Percentiles rank a stretch among this genome's conserved stretches.
These are phyloP conservation scores for Taxidea taxus DNA, from an alignment of 2,113 vertebrate species.

Conservation along the genomic window DNA sequence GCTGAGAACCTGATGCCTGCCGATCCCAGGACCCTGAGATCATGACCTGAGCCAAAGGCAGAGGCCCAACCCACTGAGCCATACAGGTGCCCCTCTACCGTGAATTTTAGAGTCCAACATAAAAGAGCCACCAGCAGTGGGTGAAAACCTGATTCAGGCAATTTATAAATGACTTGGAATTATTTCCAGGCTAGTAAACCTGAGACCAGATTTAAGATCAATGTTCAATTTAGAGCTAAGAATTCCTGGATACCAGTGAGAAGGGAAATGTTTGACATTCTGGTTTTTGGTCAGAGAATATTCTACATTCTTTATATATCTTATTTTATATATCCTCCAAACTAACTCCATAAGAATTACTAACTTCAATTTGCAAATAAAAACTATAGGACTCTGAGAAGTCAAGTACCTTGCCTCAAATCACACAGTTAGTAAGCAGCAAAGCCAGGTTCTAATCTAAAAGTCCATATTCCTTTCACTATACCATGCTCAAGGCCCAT, in stretches of 20 bases:
- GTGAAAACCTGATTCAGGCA: neutral
- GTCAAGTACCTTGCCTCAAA: neutral
- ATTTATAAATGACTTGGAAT: neutral
- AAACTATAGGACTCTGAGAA: neutral
- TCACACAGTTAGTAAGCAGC: neutral
- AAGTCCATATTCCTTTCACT: neutral
- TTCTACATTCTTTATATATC: neutral
- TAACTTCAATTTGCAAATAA: neutral
- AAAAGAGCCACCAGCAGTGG: neutral
- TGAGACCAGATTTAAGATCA: neutral
- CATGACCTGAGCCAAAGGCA: too few species aligned
- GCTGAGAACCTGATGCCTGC: too few species aligned
- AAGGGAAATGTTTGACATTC: neutral
- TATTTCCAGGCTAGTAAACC: neutral
- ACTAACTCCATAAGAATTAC: neutral
- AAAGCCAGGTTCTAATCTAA: neutral
- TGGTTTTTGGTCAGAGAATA: neutral
- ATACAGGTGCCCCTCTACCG: too few species aligned
- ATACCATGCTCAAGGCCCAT: neutral
- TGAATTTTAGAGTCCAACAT: neutral
- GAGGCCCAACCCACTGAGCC: too few species aligned
- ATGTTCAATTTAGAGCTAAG: neutral
- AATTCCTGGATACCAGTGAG: neutral
- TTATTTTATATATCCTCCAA: neutral
- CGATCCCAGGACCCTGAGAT: too few species aligned